Evolutionary conservation across 2,113 vertebrate genomes (phyloP), one percentile per base, ranked within the genome.

Genomic region (Sebastes fasciatus): DNA sequence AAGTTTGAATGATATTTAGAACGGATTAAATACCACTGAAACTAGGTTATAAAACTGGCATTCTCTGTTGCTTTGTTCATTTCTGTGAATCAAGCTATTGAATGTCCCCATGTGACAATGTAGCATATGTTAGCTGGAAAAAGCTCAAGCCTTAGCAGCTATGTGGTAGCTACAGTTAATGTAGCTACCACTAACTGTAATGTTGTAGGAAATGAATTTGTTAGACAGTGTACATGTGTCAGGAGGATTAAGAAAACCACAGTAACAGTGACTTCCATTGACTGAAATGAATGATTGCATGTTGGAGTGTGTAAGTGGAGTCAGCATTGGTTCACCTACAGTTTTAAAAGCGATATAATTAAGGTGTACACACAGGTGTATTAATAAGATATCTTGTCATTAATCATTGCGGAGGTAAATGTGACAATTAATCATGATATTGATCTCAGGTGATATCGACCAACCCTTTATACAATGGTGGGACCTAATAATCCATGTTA

Each of bases 371-470:
- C 10, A n/a, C 62, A 64, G 62, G 42, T 45, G 42, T 64, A 46
- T 65, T 21, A 13, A 46, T 46, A 21, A 21, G 43, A 46, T 46
- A 13, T 46, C 43, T 46, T 19, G 11, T 51, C n/a, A 12, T 65
- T 55, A 16, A 55, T 65, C n/a, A 16, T 65, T 65, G 21, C 13
- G 8, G 9, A 55, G 3, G 8, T 54, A 75, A 52, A 75, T 10
- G 46, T 52, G 48, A 43, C 13, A 70, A 45, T 65, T 69, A 51
- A 62, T 63, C 48, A 79, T 10, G 40, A 26, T 23, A 63, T 55
- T 34, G 21, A 42, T 64, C 70, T 43, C 43, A 60, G 45, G 54
- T 14, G 3, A 42, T 42, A 60, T 67, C 5, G 2, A 23, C 14
- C 8, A 55, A 16, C 8, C 9, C 3, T 21, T 21, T 21, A 54